Evolutionary conservation across 2,797 vertebrate species (phyloP), one percentile per base, ranked within the genome.

Genomic region (Kryptopterus vitreolus): DNA sequence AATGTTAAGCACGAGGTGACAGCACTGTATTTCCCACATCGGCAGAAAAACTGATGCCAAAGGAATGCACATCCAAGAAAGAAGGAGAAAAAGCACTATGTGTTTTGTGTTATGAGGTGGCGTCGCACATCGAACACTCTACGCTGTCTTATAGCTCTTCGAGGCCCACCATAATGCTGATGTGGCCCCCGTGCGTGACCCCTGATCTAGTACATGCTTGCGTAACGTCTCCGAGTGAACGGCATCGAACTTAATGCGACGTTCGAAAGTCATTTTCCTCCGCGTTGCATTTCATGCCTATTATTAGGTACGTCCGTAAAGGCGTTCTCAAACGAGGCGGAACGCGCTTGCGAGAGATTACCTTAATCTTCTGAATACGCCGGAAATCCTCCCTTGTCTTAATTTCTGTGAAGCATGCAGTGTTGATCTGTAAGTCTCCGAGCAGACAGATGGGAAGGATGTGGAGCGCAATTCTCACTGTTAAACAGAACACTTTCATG

Each of bases 401-500:
- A 80, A 80, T 84, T 78, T 85, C 61, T 81, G 78, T 75, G 75
- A 69, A 78, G 78, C 91, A 90, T 88, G 91, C 90, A 88, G 90
- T 89, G 78, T 83, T 81, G 81, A 81, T 82, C 61, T 78, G 70
- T n/a, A 61, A 13, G 73, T 73, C 59, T 76, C 61, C 31, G 57
- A 65, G 77, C 76, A 88, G 90, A 92, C 91, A 90, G 92, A 91
- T 89, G 91, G 90, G 90, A 90, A 89, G 89, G 90, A 90, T 90
- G 89, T 89, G 89, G 90, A 92, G 93, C 87, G 87, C 91, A 91
- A 92, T 90, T 90, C 92, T 89, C 87, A 86, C 91, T 91, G 91
- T 92, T 90, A 89, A 92, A 92, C 91, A 92, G 90, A 85, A 91
- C 90, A 91, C 92, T 90, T 92, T 93, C 90, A 93, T 93, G 92